Percentiles rank a stretch among this genome's conserved stretches.
These are phyloP conservation scores for Rhinogobius similis DNA, from an alignment of 2,113 vertebrate species.

Conservation along the genomic window DNA sequence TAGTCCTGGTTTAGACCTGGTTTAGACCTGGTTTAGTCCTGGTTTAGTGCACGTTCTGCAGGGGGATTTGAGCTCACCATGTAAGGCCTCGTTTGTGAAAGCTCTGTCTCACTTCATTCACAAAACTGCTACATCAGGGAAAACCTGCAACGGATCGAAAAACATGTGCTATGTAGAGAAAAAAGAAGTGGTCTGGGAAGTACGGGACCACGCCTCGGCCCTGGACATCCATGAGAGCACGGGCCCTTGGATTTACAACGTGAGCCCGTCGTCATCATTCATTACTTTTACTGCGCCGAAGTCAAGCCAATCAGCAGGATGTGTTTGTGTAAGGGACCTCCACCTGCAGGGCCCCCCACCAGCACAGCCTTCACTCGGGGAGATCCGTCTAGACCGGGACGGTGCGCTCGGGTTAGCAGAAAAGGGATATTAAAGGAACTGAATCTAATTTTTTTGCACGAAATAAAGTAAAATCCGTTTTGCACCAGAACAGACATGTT, in stretches of 20 bases:
- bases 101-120: too few species aligned
- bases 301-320: conserved; percentile 71
- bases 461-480: too few species aligned
- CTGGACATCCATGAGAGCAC: conserved; percentile 38
- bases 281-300: conserved; percentile 77
- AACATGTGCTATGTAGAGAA: conserved; percentile 42
- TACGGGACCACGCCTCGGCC: conserved; percentile 23
- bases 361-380: conserved; percentile 62
- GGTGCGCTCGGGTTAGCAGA: too few species aligned
- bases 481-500: too few species aligned
- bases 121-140: conserved; percentile 54
- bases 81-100: too few species aligned
- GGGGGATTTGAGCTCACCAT: too few species aligned
- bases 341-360: conserved; percentile 73
- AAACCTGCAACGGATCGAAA: conserved; percentile 55
- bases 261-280: conserved; percentile 75
- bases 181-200: conserved; percentile 44
- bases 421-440: too few species aligned
- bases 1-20: too few species aligned
- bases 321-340: conserved; percentile 76
- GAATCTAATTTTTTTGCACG: too few species aligned
- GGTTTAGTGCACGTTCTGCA: too few species aligned
- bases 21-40: too few species aligned
- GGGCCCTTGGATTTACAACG: conserved; percentile 74
- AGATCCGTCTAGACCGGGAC: conserved; percentile 3